Evolutionary conservation across 2,888 invertebrate species (phyloP).

Genomic region (Diarsia rubi): DNA sequence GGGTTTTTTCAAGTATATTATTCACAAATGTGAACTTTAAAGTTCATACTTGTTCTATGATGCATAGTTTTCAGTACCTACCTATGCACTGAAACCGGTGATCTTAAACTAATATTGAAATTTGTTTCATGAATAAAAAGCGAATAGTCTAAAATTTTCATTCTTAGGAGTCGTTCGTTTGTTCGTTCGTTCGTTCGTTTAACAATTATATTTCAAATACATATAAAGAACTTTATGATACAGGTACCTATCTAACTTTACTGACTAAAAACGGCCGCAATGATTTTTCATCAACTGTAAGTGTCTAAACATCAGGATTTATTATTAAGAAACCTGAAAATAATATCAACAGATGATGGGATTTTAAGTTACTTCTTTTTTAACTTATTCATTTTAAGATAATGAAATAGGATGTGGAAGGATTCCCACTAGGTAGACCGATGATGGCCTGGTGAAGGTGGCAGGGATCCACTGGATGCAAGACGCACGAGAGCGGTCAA

Average conservation of each 20-base stretch:
- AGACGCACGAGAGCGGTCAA: too few relatives aligned
- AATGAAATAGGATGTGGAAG: too few relatives aligned
- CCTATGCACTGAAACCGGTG: background rate
- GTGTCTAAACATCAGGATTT: background rate
- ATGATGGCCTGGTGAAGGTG: too few relatives aligned
- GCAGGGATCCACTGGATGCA: too few relatives aligned
- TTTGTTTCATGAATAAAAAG: background rate
- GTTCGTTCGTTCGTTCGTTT: background rate
- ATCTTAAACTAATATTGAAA: background rate
- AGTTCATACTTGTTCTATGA: background rate
- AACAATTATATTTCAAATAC: background rate
- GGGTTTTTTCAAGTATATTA: background rate
- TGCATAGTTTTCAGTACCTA: background rate
- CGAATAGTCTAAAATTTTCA: background rate
- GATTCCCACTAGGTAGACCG: too few relatives aligned
- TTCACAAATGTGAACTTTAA: too few relatives aligned
- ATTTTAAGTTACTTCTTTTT: background rate
- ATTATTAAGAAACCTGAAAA: background rate
- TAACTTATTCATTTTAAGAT: background rate
- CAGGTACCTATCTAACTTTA: background rate
- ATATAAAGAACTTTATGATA: background rate
- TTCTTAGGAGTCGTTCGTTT: background rate
- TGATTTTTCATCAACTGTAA: background rate
- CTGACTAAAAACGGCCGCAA: background rate
- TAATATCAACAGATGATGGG: background rate